A percentile compares a stretch with the other conserved stretches of the same genome.
Evolutionary conservation across 2,888 invertebrate genomes (phyloP).

Genomic region (Tanypteryx hageni): DNA sequence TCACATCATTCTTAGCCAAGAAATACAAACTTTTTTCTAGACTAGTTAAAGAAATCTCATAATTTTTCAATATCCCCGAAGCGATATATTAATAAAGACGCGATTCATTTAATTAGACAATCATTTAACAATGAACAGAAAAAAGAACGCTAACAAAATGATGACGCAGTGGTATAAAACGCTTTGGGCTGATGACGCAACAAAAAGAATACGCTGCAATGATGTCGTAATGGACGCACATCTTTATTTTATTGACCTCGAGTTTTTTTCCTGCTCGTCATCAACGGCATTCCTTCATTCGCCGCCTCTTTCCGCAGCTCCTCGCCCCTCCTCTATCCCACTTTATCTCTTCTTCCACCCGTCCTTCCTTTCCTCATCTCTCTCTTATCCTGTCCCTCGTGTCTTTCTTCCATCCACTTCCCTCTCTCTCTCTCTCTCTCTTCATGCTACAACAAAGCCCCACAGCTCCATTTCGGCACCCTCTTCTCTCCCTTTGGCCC

Average conservation of each 20-base stretch:
- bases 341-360: background rate
- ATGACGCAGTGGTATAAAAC: background rate
- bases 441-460: background rate
- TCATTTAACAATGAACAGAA: background rate
- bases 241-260: background rate
- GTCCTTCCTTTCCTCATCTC: background rate
- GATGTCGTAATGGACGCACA: background rate
- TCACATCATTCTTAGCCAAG: no score
- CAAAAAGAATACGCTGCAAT: background rate
- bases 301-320: background rate
- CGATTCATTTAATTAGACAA: background rate
- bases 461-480: background rate
- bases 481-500: background rate
- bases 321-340: background rate
- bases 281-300: background rate
- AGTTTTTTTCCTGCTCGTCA: constrained; percentile 12
- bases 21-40: no score
- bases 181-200: constrained; percentile 3
- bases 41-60: no score
- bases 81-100: background rate
- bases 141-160: background rate
- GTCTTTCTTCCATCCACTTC: background rate
- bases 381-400: background rate
- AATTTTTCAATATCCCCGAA: background rate
- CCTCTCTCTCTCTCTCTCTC: background rate